Evolutionary conservation across 2,888 invertebrate genomes (phyloP).

Genomic region (Eupsilia transversa): DNA sequence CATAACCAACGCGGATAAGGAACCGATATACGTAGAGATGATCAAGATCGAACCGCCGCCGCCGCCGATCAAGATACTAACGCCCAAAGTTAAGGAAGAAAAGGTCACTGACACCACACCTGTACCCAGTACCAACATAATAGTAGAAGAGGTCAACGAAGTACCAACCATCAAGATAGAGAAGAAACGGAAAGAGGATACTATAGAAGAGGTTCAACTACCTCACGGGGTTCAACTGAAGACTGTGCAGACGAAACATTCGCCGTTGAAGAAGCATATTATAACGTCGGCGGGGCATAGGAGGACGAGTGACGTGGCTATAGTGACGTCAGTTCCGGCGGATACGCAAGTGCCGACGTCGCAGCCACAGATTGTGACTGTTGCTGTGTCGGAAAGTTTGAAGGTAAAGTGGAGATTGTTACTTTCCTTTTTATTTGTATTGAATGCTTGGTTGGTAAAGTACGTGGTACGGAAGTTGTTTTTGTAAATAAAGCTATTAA

Average conservation of each 20-base stretch:
- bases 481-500: background rate
- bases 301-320: slow-evolving; percentile 68
- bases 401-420: slow-evolving; percentile 72
- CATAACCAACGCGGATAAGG: slow-evolving; percentile 73
- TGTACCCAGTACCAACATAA: slow-evolving; percentile 73
- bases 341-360: slow-evolving; percentile 53
- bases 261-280: slow-evolving; percentile 86
- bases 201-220: slow-evolving; percentile 73
- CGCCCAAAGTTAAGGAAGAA: slow-evolving; percentile 61
- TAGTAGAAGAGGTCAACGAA: slow-evolving; percentile 82
- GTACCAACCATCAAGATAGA: slow-evolving; percentile 65
- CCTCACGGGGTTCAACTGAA: slow-evolving; percentile 80
- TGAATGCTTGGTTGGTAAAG: no score
- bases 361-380: slow-evolving; percentile 81
- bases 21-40: slow-evolving; percentile 75
- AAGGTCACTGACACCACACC: slow-evolving; percentile 61
- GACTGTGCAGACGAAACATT: slow-evolving; percentile 82
- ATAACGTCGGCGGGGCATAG: slow-evolving; percentile 79
- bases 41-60: slow-evolving; percentile 58
- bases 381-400: slow-evolving; percentile 83
- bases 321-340: slow-evolving; percentile 44
- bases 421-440: background rate
- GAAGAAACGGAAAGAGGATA: slow-evolving; percentile 72
- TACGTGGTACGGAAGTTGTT: no score
- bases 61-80: slow-evolving; percentile 52